These are phyloP conservation scores for Turnix velox DNA, from an alignment of 2,113 vertebrate genomes.

Conservation along the genomic window DNA sequence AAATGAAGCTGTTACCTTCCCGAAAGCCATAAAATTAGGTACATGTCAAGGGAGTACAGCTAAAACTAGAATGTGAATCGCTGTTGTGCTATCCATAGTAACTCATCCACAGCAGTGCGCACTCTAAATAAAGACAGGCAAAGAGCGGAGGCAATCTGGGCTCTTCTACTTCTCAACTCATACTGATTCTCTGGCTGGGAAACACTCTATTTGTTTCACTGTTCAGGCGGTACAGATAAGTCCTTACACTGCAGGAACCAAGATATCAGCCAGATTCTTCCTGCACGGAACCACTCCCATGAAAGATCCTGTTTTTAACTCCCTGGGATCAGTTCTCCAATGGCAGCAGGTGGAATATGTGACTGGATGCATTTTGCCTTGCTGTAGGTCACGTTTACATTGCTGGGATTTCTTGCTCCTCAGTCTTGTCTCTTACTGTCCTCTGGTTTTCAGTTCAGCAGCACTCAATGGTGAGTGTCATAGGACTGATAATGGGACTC, in stretches of 20 bases:
- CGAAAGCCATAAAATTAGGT: neutral
- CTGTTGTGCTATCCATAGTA: neutral
- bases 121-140: neutral
- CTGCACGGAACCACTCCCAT: neutral
- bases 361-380: neutral
- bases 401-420: neutral
- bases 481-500: slow-evolving; percentile 19
- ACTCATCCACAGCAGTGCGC: neutral
- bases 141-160: neutral
- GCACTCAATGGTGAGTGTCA: slow-evolving; percentile 36
- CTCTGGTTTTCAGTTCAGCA: slow-evolving; percentile 9
- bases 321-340: neutral
- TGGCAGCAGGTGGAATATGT: neutral
- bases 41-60: neutral
- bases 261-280: neutral
- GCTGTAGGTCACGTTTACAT: neutral
- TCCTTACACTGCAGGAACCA: neutral
- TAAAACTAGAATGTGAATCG: rapidly evolving
- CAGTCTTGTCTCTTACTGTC: neutral
- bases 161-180: neutral
- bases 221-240: neutral
- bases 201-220: neutral
- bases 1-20: neutral
- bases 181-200: neutral
- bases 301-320: neutral